Conservation (phyloP, 2,113 vertebrate species). For the Engystomops pustulosus region DNA sequence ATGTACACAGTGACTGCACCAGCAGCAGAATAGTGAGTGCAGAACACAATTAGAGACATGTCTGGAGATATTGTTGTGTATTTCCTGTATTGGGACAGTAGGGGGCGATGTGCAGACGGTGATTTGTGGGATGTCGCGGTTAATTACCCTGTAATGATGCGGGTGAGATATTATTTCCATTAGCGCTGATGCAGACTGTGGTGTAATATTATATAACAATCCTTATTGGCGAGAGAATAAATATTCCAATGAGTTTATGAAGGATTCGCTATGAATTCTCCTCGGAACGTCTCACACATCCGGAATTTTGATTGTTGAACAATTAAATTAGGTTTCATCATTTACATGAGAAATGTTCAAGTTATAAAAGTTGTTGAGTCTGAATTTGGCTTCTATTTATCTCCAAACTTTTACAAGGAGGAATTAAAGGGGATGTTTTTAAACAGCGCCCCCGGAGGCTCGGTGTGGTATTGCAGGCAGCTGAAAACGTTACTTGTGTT, state of each 20-base stretch:
- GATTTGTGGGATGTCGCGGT: conserved; percentile 43
- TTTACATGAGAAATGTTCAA: background rate
- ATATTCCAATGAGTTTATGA: conserved; percentile 36
- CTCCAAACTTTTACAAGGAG: background rate
- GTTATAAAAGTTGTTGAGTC: background rate
- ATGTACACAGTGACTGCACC: too few relatives aligned
- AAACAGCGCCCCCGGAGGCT: too few relatives aligned
- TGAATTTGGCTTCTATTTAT: background rate
- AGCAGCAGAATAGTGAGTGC: too few relatives aligned
- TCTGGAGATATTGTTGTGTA: conserved; percentile 16
- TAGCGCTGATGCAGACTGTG: conserved; percentile 45
- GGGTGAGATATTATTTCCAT: conserved; percentile 46
- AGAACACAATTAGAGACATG: background rate
- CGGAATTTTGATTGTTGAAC: conserved; percentile 22
- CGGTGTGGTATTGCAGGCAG: too few relatives aligned
- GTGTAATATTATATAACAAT: conserved; percentile 45
- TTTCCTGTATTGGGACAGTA: conserved; percentile 8
- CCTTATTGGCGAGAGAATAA: conserved; percentile 45
- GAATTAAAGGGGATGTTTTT: background rate
- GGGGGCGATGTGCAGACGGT: background rate
- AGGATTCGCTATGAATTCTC: conserved; percentile 22
- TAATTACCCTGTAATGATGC: conserved; percentile 50
- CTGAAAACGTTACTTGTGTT: too few relatives aligned
- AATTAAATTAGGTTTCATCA: conserved; percentile 35
- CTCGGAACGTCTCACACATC: background rate